A percentile compares a stretch with the other conserved stretches of the same genome.
Conservation (phyloP, 2,113 vertebrate genomes). For the Lonchura striata region DNA sequence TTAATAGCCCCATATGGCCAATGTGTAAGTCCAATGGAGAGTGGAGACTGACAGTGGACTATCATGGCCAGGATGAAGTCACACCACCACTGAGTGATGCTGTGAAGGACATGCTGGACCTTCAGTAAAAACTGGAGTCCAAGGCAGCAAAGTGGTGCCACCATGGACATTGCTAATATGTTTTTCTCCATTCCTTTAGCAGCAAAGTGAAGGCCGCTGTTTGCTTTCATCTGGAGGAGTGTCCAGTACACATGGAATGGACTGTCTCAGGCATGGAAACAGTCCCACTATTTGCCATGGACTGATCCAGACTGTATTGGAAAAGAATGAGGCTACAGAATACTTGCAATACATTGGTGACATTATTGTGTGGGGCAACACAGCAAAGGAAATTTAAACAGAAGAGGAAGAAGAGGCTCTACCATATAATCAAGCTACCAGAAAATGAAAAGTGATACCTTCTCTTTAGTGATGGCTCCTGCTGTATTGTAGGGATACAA, state of each 20-base stretch:
- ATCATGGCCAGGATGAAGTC: rapidly evolving
- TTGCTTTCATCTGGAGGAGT: not conserved
- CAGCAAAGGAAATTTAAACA: not conserved
- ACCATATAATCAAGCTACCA: not conserved
- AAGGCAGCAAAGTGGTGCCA: not conserved
- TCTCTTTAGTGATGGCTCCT: not conserved
- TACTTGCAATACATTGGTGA: not conserved
- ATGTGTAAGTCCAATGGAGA: not conserved
- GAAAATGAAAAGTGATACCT: not conserved
- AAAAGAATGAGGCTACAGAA: not conserved
- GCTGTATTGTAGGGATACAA: too few relatives aligned
- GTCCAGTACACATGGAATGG: not conserved
- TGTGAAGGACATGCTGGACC: rapidly evolving
- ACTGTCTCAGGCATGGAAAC: not conserved
- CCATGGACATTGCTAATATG: not conserved
- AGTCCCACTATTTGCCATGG: not conserved
- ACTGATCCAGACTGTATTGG: not conserved
- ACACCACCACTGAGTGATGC: not conserved
- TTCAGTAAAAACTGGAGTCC: not conserved
- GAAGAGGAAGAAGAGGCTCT: not conserved
- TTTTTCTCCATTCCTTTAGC: not conserved
- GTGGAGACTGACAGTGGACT: not conserved
- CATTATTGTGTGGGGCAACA: not conserved
- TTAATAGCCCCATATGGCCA: not conserved
- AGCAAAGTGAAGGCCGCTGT: not conserved